Conservation (phyloP, 64 coral and sea anemone genomes). For the Stichodactyla helianthus region DNA sequence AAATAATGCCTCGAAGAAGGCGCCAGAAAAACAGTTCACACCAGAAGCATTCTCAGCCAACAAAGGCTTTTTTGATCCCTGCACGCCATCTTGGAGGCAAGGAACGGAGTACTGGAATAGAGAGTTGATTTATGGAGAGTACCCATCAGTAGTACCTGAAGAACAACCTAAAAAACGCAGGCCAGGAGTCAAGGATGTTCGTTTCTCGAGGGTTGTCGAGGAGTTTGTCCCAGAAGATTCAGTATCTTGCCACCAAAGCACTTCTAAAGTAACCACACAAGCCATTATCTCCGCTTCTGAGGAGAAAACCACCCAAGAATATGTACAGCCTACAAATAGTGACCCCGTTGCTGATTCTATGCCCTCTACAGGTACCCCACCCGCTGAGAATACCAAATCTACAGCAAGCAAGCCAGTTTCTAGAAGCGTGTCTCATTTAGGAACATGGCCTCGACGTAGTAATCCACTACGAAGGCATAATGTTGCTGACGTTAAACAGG, state of each 20-base stretch:
- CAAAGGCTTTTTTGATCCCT: conserved; percentile 7
- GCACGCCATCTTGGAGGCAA: conserved; percentile 10
- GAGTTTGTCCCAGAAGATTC: not conserved
- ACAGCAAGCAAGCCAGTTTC: not conserved
- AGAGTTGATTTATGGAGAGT: conserved; percentile 23
- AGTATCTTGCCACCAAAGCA: not conserved
- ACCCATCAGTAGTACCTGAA: not conserved
- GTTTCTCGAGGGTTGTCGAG: not conserved
- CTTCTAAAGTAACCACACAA: not conserved
- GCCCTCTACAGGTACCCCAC: not conserved
- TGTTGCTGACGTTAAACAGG: not conserved
- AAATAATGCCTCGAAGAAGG: not conserved
- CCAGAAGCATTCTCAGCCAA: conserved; percentile 22
- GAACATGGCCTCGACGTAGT: not conserved
- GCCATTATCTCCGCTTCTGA: not conserved
- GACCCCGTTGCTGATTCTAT: not conserved
- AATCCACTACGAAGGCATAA: not conserved
- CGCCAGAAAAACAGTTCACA: not conserved
- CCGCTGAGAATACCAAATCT: not conserved
- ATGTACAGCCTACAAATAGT: too few relatives aligned
- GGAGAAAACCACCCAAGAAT: not conserved
- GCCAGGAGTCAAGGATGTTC: conserved; percentile 1
- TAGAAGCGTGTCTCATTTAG: not conserved
- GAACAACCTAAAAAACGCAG: conserved; percentile 6
- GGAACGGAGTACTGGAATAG: not conserved